phyloP scores from a whole-genome alignment of 2,888 invertebrate species.

The Acleris laterana region DNA sequence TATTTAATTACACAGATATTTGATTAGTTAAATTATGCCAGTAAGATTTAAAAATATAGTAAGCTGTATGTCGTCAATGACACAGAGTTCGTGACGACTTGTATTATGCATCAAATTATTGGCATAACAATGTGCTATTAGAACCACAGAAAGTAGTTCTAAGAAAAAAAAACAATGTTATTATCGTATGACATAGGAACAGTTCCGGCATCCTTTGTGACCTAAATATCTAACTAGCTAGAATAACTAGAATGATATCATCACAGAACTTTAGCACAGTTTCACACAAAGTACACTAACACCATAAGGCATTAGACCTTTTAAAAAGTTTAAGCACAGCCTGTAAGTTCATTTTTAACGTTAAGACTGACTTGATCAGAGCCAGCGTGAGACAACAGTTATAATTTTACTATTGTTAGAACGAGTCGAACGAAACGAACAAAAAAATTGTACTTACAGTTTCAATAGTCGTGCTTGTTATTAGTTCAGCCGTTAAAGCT shows the following conservation, averaged over 20 bases:
- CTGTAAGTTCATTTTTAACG: not conserved
- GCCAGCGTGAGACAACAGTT: conserved; percentile 24
- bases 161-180: conserved; percentile 15
- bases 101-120: conserved; percentile 12
- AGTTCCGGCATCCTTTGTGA: conserved; percentile 8
- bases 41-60: too few relatives aligned
- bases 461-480: conserved; percentile 21
- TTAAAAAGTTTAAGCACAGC: not conserved
- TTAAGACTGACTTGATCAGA: conserved; percentile 5
- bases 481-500: conserved; percentile 32
- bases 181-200: conserved; percentile 4
- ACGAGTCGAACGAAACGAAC: conserved; percentile 20
- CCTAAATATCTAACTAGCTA: conserved; percentile 15
- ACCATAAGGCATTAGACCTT: not conserved
- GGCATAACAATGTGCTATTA: conserved; percentile 24
- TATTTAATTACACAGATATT: not conserved
- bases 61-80: not conserved
- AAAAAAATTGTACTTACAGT: conserved; percentile 22
- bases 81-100: not conserved
- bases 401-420: conserved; percentile 26
- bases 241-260: conserved; percentile 11
- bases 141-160: conserved; percentile 7
- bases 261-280: conserved; percentile 4
- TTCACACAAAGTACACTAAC: not conserved
- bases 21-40: not conserved